Evolutionary conservation across 1,140 invertebrate species (phyloP), one percentile per base, ranked within the genome.

Genomic region (Pseudomyrmex flavicornis): DNA sequence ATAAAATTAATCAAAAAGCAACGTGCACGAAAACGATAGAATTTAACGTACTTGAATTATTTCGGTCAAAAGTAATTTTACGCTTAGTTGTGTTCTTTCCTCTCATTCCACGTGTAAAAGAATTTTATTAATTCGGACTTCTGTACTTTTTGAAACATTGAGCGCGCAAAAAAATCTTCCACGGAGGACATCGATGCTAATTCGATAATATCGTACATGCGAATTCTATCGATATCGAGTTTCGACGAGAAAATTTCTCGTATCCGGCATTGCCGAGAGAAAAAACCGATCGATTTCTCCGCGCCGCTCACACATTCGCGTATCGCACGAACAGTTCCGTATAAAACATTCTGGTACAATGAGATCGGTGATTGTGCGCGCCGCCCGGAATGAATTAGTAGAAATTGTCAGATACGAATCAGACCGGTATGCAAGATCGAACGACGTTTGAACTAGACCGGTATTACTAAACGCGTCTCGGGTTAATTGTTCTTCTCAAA

Each of bases 401-500:
- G 76, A 44, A 70, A 80, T 80, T 80, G 76, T 80, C 66, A 68
- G 66, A 80, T 72, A 80, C 66, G 76, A 72, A 44, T 61, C 12
- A 54, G 54, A 59, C 35, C n/a, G 66, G 76, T 59, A 80, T 80
- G 76, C 66, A 66, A 69, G 76, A 79, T 79, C 65, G 69, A 65
- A 80, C 76, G 76, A 80, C 66, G 54, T 35, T 80, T 80, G 54
- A 80, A 80, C 61, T 80, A 72, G 54, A 80, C n/a, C 46, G 66
- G 44, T 26, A 80, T 80, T 80, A 44, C 44, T 80, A 80, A 80
- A 80, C 59, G 66, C 66, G 66, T 20, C 56, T 48, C 66, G 44
- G 54, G 66, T 59, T 80, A 83, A 83, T 83, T 83, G 82, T 83
- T 83, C 80, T 83, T 83, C 72, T 73, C 50, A 63, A 83, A 77